Percentiles rank a stretch among this genome's conserved stretches.
These are phyloP conservation scores for Carcharodon carcharias DNA, from an alignment of 2,797 vertebrate genomes.

Conservation along the genomic window DNA sequence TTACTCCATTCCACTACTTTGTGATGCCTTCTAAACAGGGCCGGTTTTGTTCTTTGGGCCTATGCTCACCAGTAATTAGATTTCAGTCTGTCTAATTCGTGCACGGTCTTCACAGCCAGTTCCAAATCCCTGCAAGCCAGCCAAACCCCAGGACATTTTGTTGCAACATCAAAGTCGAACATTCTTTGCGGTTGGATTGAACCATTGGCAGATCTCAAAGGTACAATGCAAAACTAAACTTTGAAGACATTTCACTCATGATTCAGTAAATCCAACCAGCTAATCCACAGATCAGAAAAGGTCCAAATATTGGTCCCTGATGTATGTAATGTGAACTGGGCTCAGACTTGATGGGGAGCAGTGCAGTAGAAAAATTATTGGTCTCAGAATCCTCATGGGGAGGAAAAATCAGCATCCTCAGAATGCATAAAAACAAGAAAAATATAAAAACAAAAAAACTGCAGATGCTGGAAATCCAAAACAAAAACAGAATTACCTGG, in stretches of 20 bases:
- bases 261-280: not conserved
- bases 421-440: no score
- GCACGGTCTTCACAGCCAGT: not conserved
- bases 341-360: not conserved
- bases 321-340: not conserved
- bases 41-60: not conserved
- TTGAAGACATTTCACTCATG: not conserved
- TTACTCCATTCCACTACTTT: not conserved
- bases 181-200: not conserved
- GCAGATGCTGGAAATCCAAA: no score
- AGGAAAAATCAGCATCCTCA: not conserved
- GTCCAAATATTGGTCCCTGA: not conserved
- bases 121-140: not conserved
- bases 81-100: not conserved
- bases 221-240: not conserved
- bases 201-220: not conserved
- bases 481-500: no score
- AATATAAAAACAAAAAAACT: no score
- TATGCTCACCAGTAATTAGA: not conserved
- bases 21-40: not conserved
- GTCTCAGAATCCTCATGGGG: not conserved
- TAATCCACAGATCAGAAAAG: not conserved
- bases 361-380: not conserved
- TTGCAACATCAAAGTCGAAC: not conserved
- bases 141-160: not conserved